Conservation (phyloP, 2,888 invertebrate genomes). For the Morinoia aosen region DNA sequence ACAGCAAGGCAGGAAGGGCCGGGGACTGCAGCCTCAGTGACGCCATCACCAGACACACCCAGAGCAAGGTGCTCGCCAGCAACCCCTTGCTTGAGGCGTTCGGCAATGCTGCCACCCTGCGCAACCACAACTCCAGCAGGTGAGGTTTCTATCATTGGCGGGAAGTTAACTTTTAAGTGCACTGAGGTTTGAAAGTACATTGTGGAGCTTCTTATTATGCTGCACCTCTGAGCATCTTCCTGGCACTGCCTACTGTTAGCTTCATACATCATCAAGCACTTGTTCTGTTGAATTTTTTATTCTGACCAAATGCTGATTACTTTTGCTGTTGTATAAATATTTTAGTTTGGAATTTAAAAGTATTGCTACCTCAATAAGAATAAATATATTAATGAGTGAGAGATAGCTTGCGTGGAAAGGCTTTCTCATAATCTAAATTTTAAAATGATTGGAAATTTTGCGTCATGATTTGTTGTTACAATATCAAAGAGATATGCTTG, state of each 20-base stretch:
- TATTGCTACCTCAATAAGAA: not conserved
- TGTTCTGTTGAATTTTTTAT: too few species aligned
- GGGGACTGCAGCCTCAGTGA: not conserved
- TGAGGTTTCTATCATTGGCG: not conserved
- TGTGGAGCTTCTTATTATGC: not conserved
- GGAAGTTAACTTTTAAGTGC: not conserved
- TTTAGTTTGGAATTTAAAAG: not conserved
- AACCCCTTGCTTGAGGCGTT: constrained; percentile 70
- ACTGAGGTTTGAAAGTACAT: not conserved
- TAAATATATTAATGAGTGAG: not conserved
- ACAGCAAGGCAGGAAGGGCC: not conserved
- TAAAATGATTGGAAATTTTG: not conserved
- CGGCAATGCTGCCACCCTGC: constrained; percentile 72
- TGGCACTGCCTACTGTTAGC: not conserved
- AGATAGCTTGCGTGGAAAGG: not conserved
- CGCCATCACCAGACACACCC: constrained; percentile 66
- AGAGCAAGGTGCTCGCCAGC: constrained; percentile 70
- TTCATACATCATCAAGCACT: too few species aligned
- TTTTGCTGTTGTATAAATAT: not conserved
- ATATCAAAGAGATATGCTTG: too few species aligned
- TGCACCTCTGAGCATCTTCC: not conserved
- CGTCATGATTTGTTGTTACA: not conserved
- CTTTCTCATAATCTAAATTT: not conserved
- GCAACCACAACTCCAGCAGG: constrained; percentile 71
- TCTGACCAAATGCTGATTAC: not conserved